Base-by-base conservation (phyloP, 2,888 invertebrate species). In the Autographa gamma region DNA sequence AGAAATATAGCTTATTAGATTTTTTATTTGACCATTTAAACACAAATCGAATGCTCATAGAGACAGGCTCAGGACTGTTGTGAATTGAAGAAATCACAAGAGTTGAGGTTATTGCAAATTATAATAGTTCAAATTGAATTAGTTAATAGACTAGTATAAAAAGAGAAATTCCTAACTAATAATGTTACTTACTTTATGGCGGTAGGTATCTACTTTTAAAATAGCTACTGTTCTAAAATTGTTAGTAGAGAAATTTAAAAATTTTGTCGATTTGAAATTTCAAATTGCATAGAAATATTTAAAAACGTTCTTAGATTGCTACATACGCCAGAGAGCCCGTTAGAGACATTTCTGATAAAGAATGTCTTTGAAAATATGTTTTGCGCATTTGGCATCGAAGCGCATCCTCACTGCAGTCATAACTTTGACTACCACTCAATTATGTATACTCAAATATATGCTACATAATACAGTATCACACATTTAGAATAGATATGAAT, bases 351-450 rank as follows among this genome's bases (percentile, higher is more conserved):
- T 48, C n/a, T 48, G 48, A 48, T 48, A 48, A 48, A 48, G 48
- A n/a, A 48, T 48, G n/a, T 48, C 48, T 48, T 48, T 48, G n/a
- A 48, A 48, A 48, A 48, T 48, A 66, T 31, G n/a, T 61, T n/a
- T 32, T 9, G 34, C 54, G 25, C 34, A 32, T 73, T 66, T 32
- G 18, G 43, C 16, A 19, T 31, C 31, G 25, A 73, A 43, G 66
- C 66, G 66, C 60, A 48, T n/a, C 48, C 48, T n/a, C n/a, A 8
- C 54, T 60, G 43, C 73, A 73, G 60, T 61, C 60, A 48, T 72
- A 73, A 73, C 48, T 61, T 58, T 61, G 38, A 72, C 43, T 58
- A 8, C 31, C 18, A 61, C 58, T 73, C 58, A 73, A 48, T 48
- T 48, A 73, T 58, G 43, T 66, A 73, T 60, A 34, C 18, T 13